Conservation (phyloP, 2,797 vertebrate species). For the Champsocephalus esox region DNA sequence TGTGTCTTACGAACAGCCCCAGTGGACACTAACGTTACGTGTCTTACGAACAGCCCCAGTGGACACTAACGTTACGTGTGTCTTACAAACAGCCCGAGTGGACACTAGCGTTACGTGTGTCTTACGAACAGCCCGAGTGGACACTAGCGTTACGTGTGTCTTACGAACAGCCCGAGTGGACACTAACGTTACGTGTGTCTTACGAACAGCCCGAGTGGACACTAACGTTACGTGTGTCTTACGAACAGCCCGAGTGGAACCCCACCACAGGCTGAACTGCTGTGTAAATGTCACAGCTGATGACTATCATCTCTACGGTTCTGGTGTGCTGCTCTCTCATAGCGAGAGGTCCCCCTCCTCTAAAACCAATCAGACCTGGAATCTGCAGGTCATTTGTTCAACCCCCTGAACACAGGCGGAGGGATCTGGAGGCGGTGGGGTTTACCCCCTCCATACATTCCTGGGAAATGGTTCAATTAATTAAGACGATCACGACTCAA, state of each 20-base stretch:
- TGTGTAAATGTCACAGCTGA: slow-evolving; percentile 12
- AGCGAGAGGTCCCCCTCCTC: slow-evolving; percentile 26
- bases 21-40: neutral
- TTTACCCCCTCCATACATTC: slow-evolving; percentile 87
- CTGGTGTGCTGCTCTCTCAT: slow-evolving; percentile 21
- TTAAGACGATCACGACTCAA: slow-evolving; percentile 92
- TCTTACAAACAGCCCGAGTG: neutral
- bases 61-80: neutral
- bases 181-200: neutral
- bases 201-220: neutral
- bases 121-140: neutral
- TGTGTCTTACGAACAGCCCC: neutral
- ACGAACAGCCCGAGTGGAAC: neutral
- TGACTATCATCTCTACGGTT: slow-evolving; percentile 11
- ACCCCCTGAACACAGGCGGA: slow-evolving; percentile 65
- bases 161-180: neutral
- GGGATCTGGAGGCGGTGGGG: slow-evolving; percentile 66
- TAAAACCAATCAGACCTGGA: slow-evolving; percentile 70
- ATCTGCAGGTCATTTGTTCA: slow-evolving; percentile 75
- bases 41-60: neutral
- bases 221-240: neutral
- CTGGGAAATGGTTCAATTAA: slow-evolving; percentile 93
- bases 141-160: neutral
- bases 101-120: neutral
- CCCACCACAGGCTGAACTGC: neutral